phyloP scores from a whole-genome alignment of 23 tunicate species.

The Oikopleura dioica region DNA sequence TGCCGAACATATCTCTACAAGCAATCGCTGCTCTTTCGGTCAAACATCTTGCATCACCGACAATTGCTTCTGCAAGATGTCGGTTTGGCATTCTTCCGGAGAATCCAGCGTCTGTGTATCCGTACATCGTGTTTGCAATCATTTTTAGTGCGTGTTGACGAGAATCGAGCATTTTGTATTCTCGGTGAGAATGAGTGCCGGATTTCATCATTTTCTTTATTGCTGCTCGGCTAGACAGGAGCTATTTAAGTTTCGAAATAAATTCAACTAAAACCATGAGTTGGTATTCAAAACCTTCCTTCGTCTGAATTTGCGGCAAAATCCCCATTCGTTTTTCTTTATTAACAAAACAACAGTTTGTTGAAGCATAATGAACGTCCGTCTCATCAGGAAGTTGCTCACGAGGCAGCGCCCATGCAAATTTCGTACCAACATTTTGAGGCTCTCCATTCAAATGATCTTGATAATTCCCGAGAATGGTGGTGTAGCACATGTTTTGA shows the following conservation, averaged over 20 bases:
- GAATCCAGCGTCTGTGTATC: conserved; percentile 64
- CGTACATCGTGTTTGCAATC: conserved; percentile 66
- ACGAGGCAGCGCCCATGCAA: no score
- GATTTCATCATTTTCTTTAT: conserved; percentile 29
- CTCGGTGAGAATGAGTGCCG: conserved; percentile 30
- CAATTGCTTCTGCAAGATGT: background rate
- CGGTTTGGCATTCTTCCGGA: conserved; percentile 70
- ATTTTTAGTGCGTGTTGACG: conserved; percentile 55
- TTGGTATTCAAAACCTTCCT: no score
- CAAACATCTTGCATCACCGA: background rate
- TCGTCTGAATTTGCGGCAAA: no score
- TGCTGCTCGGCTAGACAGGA: background rate
- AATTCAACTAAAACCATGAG: no score
- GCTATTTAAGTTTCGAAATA: background rate
- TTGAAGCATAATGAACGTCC: no score
- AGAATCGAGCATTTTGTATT: conserved; percentile 36
- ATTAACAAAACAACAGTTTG: no score
- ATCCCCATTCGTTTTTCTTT: no score
- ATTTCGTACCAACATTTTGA: no score
- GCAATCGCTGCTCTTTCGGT: background rate
- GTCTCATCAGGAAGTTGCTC: no score
- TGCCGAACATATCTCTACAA: no score
- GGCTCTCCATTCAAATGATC: no score
- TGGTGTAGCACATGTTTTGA: conserved; percentile 56
- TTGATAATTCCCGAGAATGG: conserved; percentile 67